phyloP scores from a whole-genome alignment of 1,140 invertebrate genomes.

The Latrodectus geometricus region DNA sequence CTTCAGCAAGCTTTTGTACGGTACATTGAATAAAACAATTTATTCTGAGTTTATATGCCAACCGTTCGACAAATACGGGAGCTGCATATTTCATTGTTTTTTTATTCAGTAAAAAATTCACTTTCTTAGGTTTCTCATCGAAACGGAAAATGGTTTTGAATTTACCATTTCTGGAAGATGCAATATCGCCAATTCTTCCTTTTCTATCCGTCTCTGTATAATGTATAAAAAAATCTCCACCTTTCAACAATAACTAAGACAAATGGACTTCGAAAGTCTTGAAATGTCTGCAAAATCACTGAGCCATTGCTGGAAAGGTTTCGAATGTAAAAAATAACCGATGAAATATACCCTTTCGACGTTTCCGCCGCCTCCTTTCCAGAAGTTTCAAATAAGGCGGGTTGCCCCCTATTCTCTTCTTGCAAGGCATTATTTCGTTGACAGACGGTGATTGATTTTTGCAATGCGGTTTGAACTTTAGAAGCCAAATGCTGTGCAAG shows the following conservation, averaged over 20 bases:
- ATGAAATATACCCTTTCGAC: slow-evolving; percentile 4
- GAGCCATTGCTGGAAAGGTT: background rate
- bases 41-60: too few relatives aligned
- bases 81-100: too few relatives aligned
- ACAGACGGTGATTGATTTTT: background rate
- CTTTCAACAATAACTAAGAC: slow-evolving; percentile 8
- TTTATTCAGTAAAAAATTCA: background rate
- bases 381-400: slow-evolving; percentile 6
- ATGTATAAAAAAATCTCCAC: background rate
- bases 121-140: background rate
- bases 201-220: too few relatives aligned
- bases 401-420: background rate
- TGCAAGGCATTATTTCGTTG: background rate
- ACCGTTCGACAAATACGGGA: too few relatives aligned
- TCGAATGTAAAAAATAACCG: background rate
- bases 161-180: background rate
- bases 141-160: background rate
- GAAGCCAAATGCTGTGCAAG: too few relatives aligned
- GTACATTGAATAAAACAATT: too few relatives aligned
- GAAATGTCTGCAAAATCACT: background rate
- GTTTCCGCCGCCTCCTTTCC: background rate
- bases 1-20: too few relatives aligned
- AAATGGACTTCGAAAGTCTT: slow-evolving; percentile 1
- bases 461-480: too few relatives aligned
- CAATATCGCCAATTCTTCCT: background rate